These are phyloP conservation scores for Odontesthes bonariensis DNA, from an alignment of 2,113 vertebrate species.

Conservation along the genomic window DNA sequence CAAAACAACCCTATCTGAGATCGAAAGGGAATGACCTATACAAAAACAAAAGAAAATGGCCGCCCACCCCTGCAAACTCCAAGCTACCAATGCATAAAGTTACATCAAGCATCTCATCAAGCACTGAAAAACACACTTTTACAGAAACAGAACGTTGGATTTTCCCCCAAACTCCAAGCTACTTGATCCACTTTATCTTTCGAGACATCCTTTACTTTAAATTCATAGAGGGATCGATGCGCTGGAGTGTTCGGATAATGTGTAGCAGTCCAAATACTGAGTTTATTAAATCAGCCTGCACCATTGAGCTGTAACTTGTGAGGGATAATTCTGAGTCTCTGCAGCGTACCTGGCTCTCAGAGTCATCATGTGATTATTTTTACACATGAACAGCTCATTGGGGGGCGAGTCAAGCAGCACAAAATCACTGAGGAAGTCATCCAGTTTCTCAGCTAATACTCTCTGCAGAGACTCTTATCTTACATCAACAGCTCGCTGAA, in stretches of 20 bases:
- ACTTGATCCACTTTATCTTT: constrained; percentile 2
- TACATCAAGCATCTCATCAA: too few species aligned
- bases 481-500: constrained; percentile 35
- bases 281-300: constrained; percentile 34
- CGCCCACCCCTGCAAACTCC: too few species aligned
- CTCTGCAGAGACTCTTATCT: constrained; percentile 32
- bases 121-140: too few species aligned
- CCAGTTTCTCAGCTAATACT: constrained; percentile 29
- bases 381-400: constrained; percentile 36
- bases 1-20: too few species aligned
- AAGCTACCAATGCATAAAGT: too few species aligned
- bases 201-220: background rate
- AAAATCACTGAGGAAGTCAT: constrained; percentile 41
- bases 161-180: too few species aligned
- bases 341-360: constrained; percentile 12
- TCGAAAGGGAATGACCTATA: too few species aligned
- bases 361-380: constrained; percentile 11
- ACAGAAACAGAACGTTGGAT: too few species aligned
- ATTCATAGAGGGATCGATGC: background rate
- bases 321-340: background rate
- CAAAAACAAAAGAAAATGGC: too few species aligned
- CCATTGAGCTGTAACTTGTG: constrained; percentile 30
- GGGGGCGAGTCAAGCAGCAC: constrained; percentile 36
- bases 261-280: background rate
- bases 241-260: background rate